phyloP scores from a whole-genome alignment of 2,113 vertebrate species.

The mouse (Mus musculus) region DNA sequence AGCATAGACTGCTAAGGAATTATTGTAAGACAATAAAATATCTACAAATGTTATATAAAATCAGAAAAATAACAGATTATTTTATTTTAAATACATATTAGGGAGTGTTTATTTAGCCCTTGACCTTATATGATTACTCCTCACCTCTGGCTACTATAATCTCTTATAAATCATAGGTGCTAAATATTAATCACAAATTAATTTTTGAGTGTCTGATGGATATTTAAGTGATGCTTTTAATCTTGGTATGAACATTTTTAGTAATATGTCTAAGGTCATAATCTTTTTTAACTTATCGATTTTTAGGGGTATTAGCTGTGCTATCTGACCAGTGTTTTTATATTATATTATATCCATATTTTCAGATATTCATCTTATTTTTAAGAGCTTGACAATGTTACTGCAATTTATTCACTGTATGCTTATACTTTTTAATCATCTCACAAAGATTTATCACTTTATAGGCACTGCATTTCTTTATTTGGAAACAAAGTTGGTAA shows the following conservation, averaged over 20 bases:
- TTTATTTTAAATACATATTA: background rate
- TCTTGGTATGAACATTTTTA: slow-evolving; percentile 29
- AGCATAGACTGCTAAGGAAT: background rate
- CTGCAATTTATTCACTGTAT: background rate
- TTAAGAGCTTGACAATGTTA: background rate
- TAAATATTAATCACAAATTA: slow-evolving; percentile 33
- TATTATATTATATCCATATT: background rate
- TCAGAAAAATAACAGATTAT: background rate
- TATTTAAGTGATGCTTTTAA: slow-evolving; percentile 21
- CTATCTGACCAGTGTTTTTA: background rate
- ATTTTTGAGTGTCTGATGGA: background rate
- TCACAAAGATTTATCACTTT: background rate
- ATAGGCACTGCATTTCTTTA: background rate
- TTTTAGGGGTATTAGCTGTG: background rate
- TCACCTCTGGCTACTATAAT: background rate
- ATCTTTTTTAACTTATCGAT: background rate
- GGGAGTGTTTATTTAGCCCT: background rate
- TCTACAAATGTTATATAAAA: background rate
- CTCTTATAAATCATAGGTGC: background rate
- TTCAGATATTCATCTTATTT: background rate
- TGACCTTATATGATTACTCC: background rate
- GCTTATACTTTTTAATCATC: background rate
- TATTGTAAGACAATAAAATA: background rate
- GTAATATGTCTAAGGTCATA: background rate
- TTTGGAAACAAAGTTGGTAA: background rate